Evolutionary conservation across 2,888 invertebrate species (phyloP).

Genomic region (Apamea epomidion): DNA sequence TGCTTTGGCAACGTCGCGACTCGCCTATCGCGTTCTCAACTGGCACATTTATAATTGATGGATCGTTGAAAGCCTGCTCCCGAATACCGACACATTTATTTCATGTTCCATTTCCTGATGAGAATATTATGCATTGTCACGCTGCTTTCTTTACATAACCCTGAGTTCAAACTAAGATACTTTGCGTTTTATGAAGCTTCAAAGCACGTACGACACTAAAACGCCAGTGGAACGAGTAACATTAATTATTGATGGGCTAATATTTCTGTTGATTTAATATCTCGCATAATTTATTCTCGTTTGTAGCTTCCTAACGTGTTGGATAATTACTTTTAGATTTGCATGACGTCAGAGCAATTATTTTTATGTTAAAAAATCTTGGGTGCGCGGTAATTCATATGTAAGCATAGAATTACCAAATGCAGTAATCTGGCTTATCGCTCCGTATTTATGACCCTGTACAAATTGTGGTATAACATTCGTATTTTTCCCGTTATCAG

Average conservation of each 20-base stretch:
- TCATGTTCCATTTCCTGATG: constrained; percentile 31
- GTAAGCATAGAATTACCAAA: constrained; percentile 63
- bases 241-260: constrained; percentile 20
- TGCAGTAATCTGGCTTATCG: constrained; percentile 78
- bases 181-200: constrained; percentile 32
- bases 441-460: constrained; percentile 78
- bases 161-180: constrained; percentile 1
- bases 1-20: constrained; percentile 43
- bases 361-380: constrained; percentile 35
- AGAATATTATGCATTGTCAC: constrained; percentile 42
- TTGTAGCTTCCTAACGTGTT: constrained; percentile 29
- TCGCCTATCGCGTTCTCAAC: constrained; percentile 26
- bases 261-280: constrained; percentile 27
- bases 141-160: constrained; percentile 21
- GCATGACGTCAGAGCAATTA: constrained; percentile 41
- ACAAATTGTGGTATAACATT: constrained; percentile 79
- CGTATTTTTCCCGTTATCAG: constrained; percentile 80
- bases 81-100: constrained; percentile 60
- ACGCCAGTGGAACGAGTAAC: constrained; percentile 11
- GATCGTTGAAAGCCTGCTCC: constrained; percentile 69
- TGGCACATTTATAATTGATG: constrained; percentile 57
- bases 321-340: constrained; percentile 31
- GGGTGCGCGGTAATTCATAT: constrained; percentile 29
- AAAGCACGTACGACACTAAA: constrained; percentile 32
- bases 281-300: constrained; percentile 22